Base-by-base conservation (phyloP, 2,888 invertebrate genomes). In the Pedicia rivosa region DNA sequence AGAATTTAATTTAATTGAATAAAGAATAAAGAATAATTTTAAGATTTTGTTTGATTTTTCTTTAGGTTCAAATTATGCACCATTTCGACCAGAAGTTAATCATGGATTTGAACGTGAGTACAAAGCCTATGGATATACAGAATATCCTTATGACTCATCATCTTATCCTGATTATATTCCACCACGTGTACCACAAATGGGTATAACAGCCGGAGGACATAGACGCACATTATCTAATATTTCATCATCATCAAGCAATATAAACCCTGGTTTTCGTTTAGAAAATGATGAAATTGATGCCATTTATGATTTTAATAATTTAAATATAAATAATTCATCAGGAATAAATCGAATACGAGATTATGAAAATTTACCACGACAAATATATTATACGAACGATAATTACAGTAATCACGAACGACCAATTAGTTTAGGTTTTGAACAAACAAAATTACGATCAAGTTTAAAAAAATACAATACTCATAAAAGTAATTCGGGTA, bases 151-250 rank as follows among this genome's bases (percentile, higher is more conserved):
- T 37, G 57, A 59, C 38, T 6, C 42, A 40, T 26, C 36, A 17
- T 36, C 39, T 26, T 39, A n/a, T n/a, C n/a, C n/a, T n/a, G n/a
- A n/a, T n/a, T n/a, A n/a, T n/a, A n/a, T 13, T 20, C 17, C 40
- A 12, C 57, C 57, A 2, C 50, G 59, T 3, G 59, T 60, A 3
- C 62, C 62, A 1, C 57, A 59, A 42, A 61, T 61, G 61, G 61
- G 61, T 10, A 51, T 62, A 2, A 55, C 49, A 14, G 61, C 61
- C 3, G 53, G 52, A 2, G 57, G 56, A 2, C 88, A 87, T 56
- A 70, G 78, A 46, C 68, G 87, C 39, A 82, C 83, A 0, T 76
- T 81, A 0, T 82, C 84, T 1, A 81, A 81, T 50, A 75, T 82
- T 4, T 75, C 75, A 0, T 68, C 65, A 0, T 60, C 67, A 1